These are phyloP conservation scores for Drosophila lowei DNA, from an alignment of 1,140 invertebrate genomes.

Conservation along the genomic window DNA sequence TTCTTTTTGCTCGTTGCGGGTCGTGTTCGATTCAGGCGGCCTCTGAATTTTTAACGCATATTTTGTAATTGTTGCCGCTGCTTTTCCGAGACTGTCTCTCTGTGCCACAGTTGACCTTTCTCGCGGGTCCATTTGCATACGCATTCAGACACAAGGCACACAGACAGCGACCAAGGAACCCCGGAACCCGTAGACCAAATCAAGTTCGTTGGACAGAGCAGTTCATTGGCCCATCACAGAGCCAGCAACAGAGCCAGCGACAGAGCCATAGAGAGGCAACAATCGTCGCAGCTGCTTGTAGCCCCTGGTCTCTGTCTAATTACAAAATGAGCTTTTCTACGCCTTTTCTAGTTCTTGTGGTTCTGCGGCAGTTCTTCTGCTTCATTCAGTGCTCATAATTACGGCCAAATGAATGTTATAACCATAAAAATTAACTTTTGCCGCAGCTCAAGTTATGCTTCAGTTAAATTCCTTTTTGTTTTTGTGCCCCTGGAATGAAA, in stretches of 20 bases:
- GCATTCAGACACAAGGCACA: constrained; percentile 19
- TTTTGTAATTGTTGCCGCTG: constrained; percentile 77
- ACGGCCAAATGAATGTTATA: constrained; percentile 80
- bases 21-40: constrained; percentile 73
- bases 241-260: constrained; percentile 10
- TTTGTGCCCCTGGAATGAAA: constrained; percentile 19
- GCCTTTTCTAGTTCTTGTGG: constrained; percentile 24
- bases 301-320: constrained; percentile 75
- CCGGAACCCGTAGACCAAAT: constrained; percentile 62
- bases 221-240: constrained; percentile 67
- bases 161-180: not conserved
- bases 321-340: constrained; percentile 69
- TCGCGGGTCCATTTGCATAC: constrained; percentile 73
- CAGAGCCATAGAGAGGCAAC: constrained; percentile 4
- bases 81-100: not conserved
- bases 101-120: constrained; percentile 65
- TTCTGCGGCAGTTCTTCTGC: constrained; percentile 10
- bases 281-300: constrained; percentile 7
- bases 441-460: constrained; percentile 72
- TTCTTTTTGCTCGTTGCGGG: constrained; percentile 33
- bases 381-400: constrained; percentile 65
- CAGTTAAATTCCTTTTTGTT: constrained; percentile 69
- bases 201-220: constrained; percentile 73
- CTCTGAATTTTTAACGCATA: constrained; percentile 79
- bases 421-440: constrained; percentile 76